Evolutionary conservation across 2,113 vertebrate genomes (phyloP), one percentile per base, ranked within the genome.

Genomic region (Lagenorhynchus albirostris): DNA sequence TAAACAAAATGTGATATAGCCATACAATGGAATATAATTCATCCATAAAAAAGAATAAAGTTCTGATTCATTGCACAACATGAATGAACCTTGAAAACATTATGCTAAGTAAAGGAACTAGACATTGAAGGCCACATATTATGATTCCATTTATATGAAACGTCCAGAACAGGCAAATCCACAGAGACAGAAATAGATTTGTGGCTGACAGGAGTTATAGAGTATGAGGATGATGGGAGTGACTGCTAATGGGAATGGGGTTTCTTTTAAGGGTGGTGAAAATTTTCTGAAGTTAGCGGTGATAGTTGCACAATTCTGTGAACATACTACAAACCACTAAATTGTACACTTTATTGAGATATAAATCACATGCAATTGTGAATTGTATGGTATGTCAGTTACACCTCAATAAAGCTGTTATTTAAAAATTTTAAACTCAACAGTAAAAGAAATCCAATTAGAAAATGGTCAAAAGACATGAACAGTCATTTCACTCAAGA

Each of bases 381-480:
- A 92, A 83, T 8, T 55, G 7, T 33, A 92, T 6, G 2, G 29
- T 38, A 36, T 88, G 36, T 91, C 44, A 87, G 68, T 84, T 92
- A 89, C 29, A 90, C 55, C 20, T 91, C 62, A 50, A 73, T 63
- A 89, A 94, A 85, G 36, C 58, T 95, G 13, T 94, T 76, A 91
- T 29, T 33, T 71, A 95, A 95, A 92, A 50, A 20, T 44, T 55
- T 93, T 17, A 26, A 83, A 86, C 14, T 68, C 53, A 87, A 73
- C n/a, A 91, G 60, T 67, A 44, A 83, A 55, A 63, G 58, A 87
- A 79, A 47, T 31, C 65, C 70, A 90, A 71, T 81, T 77, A 83
- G 62, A 68, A 97, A 88, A 94, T 58, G n/a, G 70, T 55, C 80
- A 90, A 94, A 95, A 82, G 44, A 86, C 31, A 58, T 3, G 5